phyloP scores from a whole-genome alignment of 1,140 invertebrate species.

The Neuroterus valhalla region DNA sequence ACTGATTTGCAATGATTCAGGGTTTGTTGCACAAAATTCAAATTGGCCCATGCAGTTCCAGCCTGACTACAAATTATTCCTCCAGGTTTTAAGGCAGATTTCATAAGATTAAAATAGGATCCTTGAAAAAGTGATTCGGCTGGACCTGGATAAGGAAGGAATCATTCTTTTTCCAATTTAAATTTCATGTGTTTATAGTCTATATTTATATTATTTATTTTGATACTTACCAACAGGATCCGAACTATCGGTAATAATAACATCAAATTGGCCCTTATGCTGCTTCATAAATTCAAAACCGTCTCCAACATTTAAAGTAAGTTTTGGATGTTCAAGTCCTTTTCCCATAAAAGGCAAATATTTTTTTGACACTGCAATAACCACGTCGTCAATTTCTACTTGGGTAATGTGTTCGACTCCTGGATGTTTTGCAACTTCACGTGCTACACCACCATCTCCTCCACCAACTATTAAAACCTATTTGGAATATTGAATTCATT shows the following conservation, averaged over 20 bases:
- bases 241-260: slow-evolving; percentile 98
- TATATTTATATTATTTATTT: not conserved
- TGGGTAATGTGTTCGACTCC: slow-evolving; percentile 86
- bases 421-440: slow-evolving; percentile 96
- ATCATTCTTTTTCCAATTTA: too few relatives aligned
- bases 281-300: slow-evolving; percentile 96
- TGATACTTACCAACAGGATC: slow-evolving; percentile 88
- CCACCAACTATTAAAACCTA: slow-evolving; percentile 96
- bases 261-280: slow-evolving; percentile 91
- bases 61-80: slow-evolving; percentile 96
- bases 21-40: slow-evolving; percentile 86
- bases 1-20: slow-evolving; percentile 83
- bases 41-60: slow-evolving; percentile 93
- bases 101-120: slow-evolving; percentile 92
- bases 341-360: slow-evolving; percentile 93
- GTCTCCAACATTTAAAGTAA: slow-evolving; percentile 91
- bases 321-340: slow-evolving; percentile 89
- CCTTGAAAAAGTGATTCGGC: slow-evolving; percentile 85
- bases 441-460: slow-evolving; percentile 96
- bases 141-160: slow-evolving; percentile 74
- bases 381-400: slow-evolving; percentile 96
- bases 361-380: slow-evolving; percentile 94
- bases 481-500: not conserved
- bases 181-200: not conserved
- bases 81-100: slow-evolving; percentile 85